Evolutionary conservation across 2,797 vertebrate genomes (phyloP), one percentile per base, ranked within the genome.

Genomic region (Chaunax sp.): DNA sequence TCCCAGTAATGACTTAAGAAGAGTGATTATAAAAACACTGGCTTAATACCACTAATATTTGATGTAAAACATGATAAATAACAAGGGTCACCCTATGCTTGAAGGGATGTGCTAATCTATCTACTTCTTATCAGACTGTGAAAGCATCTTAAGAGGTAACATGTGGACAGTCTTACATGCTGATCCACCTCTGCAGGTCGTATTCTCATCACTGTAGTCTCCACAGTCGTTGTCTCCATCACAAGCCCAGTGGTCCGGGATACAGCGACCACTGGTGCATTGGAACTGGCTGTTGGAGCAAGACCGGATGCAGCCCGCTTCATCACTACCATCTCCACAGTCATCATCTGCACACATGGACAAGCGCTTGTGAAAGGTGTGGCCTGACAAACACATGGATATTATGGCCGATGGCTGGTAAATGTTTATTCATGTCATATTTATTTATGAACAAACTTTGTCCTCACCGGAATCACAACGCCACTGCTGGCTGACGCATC

Each of bases 201-300:
- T 70, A 82, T 92, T 93, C 90, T 99, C 98, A 33, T 99, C 98
- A 52, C 97, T 99, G 90, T 94, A 97, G 82, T 99, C 98, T 0
- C 96, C 98, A 14, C 98, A 99, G 92, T 99, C 98, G 4, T 99
- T 97, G 86, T 99, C 97, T 0, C 97, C 97, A 51, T 99, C 98
- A 41, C 97, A 99, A 0, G 93, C 94, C 98, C 98, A 99, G 22
- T 99, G 95, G 3, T 92, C 91, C 0, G 97, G 97, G 74, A 99
- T 96, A 19, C 98, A 99, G 55, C 96, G 94, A 4, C 97, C 97
- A 10, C 91, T 98, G 18, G 86, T 89, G 73, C 98, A 99, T 72
- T 95, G 92, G 92, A 97, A 99, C 75, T 99, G 97, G 16, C 87
- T 85, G 41, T 95, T 93, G 64, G 94, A 93, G 76, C 98, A 99